Conservation (phyloP, 2,797 vertebrate genomes). For the Phrynocephalus guinanensis region DNA sequence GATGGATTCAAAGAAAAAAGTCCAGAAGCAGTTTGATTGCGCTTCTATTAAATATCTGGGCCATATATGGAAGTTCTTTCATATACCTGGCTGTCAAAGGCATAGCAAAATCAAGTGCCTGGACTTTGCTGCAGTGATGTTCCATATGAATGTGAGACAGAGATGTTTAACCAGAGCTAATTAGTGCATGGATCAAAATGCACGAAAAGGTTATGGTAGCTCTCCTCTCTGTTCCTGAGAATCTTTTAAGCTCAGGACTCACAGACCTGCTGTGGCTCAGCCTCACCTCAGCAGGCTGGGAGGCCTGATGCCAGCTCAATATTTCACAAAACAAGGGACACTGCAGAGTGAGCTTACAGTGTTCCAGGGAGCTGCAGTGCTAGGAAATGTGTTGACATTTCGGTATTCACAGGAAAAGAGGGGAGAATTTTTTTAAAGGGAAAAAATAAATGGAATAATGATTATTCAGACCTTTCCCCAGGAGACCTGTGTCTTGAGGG, state of each 20-base stretch:
- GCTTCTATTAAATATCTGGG: conserved; percentile 43
- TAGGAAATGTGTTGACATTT: conserved; percentile 16
- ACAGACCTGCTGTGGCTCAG: neutral
- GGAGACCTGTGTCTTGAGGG: no score
- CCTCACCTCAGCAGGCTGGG: neutral
- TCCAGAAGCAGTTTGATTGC: conserved; percentile 63
- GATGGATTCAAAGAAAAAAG: conserved; percentile 37
- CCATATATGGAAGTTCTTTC: conserved; percentile 47
- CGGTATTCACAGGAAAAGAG: neutral
- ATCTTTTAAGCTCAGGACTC: conserved; percentile 33
- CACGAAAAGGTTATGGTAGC: conserved; percentile 21
- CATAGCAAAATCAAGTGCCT: conserved; percentile 39
- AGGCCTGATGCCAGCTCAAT: neutral
- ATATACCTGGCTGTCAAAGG: conserved; percentile 56
- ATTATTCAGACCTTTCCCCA: neutral
- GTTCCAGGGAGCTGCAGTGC: conserved; percentile 33
- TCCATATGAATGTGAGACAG: conserved; percentile 23
- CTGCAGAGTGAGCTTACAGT: conserved; percentile 1
- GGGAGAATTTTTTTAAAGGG: conserved; percentile 2
- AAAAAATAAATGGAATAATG: neutral
- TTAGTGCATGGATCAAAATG: conserved; percentile 33
- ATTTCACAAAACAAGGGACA: neutral
- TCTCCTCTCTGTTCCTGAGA: neutral
- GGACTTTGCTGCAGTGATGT: conserved; percentile 49
- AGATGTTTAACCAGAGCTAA: conserved; percentile 28